Conservation (phyloP, 2,888 invertebrate species). For the Graphium colonna region DNA sequence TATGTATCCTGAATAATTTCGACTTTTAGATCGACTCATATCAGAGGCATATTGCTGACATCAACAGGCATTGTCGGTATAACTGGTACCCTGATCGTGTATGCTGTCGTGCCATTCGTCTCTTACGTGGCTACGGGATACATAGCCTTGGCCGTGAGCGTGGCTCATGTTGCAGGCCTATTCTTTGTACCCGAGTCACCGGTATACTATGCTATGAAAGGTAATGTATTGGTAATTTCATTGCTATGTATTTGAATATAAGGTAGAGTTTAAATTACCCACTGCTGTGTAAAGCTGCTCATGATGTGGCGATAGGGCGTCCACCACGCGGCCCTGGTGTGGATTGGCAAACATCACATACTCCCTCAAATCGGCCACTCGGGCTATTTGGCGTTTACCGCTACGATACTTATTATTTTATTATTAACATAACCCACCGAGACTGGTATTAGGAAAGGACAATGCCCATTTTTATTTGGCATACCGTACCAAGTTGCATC, state of each 20-base stretch:
- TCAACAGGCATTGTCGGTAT: slow-evolving; percentile 39
- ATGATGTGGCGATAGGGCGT: too few species aligned
- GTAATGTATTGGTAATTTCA: slow-evolving; percentile 29
- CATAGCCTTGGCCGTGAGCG: slow-evolving; percentile 37
- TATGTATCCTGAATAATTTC: too few species aligned
- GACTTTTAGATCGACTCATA: slow-evolving; percentile 34
- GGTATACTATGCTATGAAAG: slow-evolving; percentile 43
- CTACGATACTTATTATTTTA: too few species aligned
- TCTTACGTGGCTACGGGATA: slow-evolving; percentile 40
- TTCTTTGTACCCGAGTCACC: slow-evolving; percentile 46
- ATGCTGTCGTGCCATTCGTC: slow-evolving; percentile 42
- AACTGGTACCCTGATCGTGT: slow-evolving; percentile 40
- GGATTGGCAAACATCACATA: too few species aligned
- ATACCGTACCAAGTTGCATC: too few species aligned
- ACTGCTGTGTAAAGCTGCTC: too few species aligned
- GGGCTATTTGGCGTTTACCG: too few species aligned
- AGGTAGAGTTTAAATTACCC: not conserved
- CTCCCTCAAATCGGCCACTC: too few species aligned
- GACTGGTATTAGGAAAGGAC: too few species aligned
- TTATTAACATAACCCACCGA: too few species aligned
- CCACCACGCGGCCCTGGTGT: too few species aligned
- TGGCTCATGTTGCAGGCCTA: slow-evolving; percentile 33
- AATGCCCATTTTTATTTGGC: too few species aligned
- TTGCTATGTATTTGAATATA: not conserved
- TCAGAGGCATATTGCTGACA: slow-evolving; percentile 44